Percentiles rank a stretch among this genome's conserved stretches.
Conservation (phyloP, 2,797 vertebrate genomes). For the Varecia variegata region DNA sequence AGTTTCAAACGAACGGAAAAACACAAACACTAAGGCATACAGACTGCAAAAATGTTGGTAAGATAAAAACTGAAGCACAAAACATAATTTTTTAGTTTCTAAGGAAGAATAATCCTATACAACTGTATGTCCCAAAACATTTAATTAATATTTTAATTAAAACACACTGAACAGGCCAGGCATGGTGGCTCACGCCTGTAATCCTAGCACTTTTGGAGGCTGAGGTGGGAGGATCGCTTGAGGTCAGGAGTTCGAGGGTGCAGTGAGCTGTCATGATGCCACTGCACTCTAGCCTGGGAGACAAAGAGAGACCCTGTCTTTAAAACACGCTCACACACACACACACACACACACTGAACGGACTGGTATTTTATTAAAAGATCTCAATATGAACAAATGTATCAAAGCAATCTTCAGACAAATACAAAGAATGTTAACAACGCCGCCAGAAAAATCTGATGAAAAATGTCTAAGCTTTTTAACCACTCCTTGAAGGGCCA, state of each 20-base stretch:
- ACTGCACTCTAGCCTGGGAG: too few relatives aligned
- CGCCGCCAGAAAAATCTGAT: background rate
- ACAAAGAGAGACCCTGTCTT: too few relatives aligned
- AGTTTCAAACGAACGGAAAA: background rate
- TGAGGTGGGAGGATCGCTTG: background rate
- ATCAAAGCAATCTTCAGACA: background rate
- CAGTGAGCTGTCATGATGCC: too few relatives aligned
- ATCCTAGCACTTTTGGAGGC: background rate
- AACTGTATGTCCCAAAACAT: background rate
- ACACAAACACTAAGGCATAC: background rate
- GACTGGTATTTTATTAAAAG: background rate
- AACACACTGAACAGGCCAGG: background rate
- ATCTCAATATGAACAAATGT: background rate
- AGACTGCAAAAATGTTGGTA: background rate
- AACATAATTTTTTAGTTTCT: background rate
- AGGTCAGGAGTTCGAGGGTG: too few relatives aligned
- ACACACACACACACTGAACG: background rate
- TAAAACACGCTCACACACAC: too few relatives aligned
- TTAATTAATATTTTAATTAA: background rate
- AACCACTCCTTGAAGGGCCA: background rate
- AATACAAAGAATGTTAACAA: background rate
- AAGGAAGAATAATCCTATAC: background rate
- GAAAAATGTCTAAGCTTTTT: background rate
- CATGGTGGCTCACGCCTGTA: background rate
- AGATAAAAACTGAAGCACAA: background rate